Evolutionary conservation across 2,113 vertebrate species (phyloP).

Genomic region (Percopsis transmontana): DNA sequence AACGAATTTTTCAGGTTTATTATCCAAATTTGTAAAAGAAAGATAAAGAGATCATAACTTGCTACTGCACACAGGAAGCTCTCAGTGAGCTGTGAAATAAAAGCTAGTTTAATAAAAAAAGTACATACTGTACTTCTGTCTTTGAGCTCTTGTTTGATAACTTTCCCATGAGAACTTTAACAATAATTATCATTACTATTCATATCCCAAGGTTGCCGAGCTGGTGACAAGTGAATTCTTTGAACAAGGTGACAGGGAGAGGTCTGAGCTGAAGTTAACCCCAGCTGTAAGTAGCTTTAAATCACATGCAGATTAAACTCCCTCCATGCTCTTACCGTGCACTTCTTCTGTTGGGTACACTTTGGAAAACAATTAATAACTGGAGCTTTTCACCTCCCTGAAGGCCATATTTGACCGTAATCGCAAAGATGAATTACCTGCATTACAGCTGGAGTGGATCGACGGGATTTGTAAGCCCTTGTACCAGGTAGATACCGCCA

Average conservation of each 20-base stretch:
- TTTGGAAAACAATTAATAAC: neutral
- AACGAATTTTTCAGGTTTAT: no score
- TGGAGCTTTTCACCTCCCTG: constrained; percentile 6
- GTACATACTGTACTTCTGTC: neutral
- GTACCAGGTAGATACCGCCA: constrained; percentile 83
- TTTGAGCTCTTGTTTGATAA: neutral
- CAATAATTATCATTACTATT: constrained; percentile 4
- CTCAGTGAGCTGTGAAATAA: neutral
- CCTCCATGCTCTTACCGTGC: neutral
- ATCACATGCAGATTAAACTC: neutral
- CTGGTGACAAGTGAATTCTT: constrained; percentile 98
- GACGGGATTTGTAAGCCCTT: constrained; percentile 96
- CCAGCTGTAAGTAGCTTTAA: constrained; percentile 85
- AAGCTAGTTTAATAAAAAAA: neutral
- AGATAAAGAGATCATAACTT: neutral
- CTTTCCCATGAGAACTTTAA: neutral
- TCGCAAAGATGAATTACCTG: constrained; percentile 96
- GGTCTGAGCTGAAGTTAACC: constrained; percentile 93
- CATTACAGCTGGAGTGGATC: constrained; percentile 95
- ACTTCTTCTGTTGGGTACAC: neutral
- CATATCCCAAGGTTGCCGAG: constrained; percentile 88
- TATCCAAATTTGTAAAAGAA: no score
- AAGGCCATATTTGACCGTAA: constrained; percentile 99
- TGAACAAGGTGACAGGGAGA: constrained; percentile 96
- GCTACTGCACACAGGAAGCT: neutral